Percentiles rank a stretch among this genome's conserved stretches.
phyloP scores from a whole-genome alignment of 30 jellyfish, hydroid and myxozoan species.

The Hydractinia echinata region DNA sequence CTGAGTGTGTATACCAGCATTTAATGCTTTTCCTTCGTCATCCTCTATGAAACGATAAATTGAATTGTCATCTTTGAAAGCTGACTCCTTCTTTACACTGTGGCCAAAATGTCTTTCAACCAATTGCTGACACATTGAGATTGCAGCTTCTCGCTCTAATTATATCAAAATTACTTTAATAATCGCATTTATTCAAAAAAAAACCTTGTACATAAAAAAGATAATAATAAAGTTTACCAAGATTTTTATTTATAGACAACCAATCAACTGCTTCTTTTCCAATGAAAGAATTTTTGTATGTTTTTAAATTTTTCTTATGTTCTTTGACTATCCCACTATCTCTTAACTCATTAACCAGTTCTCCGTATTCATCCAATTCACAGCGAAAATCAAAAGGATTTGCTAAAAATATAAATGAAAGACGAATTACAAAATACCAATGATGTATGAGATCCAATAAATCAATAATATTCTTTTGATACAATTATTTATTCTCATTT shows the following conservation, averaged over 20 bases:
- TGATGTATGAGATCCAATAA: too few species aligned
- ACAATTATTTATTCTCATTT: too few species aligned
- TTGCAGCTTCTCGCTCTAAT: constrained; percentile 63
- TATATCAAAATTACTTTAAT: too few species aligned
- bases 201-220: neutral
- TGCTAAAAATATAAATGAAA: neutral
- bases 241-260: constrained; percentile 52
- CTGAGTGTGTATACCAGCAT: constrained; percentile 55
- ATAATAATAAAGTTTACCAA: constrained; percentile 38
- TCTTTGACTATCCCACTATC: constrained; percentile 78
- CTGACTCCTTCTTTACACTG: constrained; percentile 53
- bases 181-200: too few species aligned
- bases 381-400: constrained; percentile 56
- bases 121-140: constrained; percentile 61
- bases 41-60: constrained; percentile 75
- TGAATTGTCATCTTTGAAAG: constrained; percentile 68
- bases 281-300: constrained; percentile 58
- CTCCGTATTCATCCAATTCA: constrained; percentile 77
- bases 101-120: constrained; percentile 78
- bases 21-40: constrained; percentile 59
- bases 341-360: constrained; percentile 46
- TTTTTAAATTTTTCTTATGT: constrained; percentile 43
- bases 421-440: too few species aligned
- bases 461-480: too few species aligned
- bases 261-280: constrained; percentile 81